Conservation (phyloP, 2,888 invertebrate genomes). For the Eretmocerus hayati region DNA sequence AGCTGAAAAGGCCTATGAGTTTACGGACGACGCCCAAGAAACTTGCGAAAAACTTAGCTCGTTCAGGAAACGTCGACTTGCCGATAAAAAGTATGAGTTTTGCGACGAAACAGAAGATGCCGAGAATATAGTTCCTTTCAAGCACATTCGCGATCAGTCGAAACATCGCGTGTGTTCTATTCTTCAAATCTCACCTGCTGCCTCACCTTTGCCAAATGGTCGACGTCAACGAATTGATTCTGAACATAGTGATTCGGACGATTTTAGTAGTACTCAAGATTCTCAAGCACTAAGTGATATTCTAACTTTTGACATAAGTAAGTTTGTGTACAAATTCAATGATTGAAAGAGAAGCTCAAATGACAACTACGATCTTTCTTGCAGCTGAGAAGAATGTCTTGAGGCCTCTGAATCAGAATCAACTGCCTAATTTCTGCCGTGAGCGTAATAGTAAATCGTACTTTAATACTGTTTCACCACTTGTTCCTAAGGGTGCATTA, state of each 20-base stretch:
- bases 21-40: conserved; percentile 72
- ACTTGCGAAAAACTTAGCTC: conserved; percentile 82
- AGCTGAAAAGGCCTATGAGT: conserved; percentile 75
- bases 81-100: conserved; percentile 89
- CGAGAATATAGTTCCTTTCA: conserved; percentile 55
- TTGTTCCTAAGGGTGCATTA: conserved; percentile 40
- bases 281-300: conserved; percentile 16
- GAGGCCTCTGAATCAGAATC: conserved; percentile 44
- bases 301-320: conserved; percentile 16
- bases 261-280: conserved; percentile 20
- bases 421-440: conserved; percentile 36
- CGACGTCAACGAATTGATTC: conserved; percentile 37
- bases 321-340: no score
- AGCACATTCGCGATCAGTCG: conserved; percentile 42
- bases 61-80: conserved; percentile 74
- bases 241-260: conserved; percentile 42
- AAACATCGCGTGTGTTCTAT: conserved; percentile 36
- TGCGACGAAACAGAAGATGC: conserved; percentile 65
- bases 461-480: conserved; percentile 34
- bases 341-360: no score
- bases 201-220: conserved; percentile 38
- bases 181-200: conserved; percentile 38
- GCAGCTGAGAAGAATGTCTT: conserved; percentile 43
- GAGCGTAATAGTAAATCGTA: conserved; percentile 35
- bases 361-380: no score